Evolutionary conservation across 2,797 vertebrate genomes (phyloP).

Genomic region (Pyrocephalus nanus): DNA sequence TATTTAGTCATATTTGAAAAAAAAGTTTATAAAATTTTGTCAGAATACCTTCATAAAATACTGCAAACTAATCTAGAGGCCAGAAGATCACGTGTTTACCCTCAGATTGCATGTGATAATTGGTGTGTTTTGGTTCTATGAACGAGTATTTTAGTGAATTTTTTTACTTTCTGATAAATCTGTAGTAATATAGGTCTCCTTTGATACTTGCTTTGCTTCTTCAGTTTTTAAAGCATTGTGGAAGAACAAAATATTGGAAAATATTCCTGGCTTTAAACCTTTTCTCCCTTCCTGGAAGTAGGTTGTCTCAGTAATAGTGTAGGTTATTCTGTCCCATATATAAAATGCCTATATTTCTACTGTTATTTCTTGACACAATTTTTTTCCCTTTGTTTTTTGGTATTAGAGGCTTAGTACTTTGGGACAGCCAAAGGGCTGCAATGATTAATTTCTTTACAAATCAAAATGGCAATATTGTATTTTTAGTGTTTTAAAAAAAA

Average conservation of each 20-base stretch:
- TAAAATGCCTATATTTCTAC: not conserved
- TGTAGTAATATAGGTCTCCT: not conserved
- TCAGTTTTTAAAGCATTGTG: not conserved
- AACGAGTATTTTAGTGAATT: not conserved
- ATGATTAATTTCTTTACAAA: not conserved
- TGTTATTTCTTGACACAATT: not conserved
- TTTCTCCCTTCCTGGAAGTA: not conserved
- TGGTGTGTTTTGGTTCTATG: not conserved
- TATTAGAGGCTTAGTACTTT: not conserved
- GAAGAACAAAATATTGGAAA: not conserved
- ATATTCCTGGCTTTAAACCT: not conserved
- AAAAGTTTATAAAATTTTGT: not conserved
- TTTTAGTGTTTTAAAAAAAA: not conserved
- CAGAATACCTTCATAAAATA: not conserved
- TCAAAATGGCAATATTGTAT: not conserved
- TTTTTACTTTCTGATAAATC: not conserved
- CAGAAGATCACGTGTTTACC: not conserved
- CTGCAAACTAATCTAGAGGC: not conserved
- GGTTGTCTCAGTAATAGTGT: not conserved
- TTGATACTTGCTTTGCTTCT: not conserved
- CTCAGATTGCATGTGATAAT: not conserved
- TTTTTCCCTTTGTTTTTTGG: rapidly evolving
- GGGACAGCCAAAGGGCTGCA: not conserved
- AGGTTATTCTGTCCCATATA: not conserved
- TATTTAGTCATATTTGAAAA: not conserved